Base-by-base conservation (phyloP, 2,797 vertebrate species). In the Botia almorhae region DNA sequence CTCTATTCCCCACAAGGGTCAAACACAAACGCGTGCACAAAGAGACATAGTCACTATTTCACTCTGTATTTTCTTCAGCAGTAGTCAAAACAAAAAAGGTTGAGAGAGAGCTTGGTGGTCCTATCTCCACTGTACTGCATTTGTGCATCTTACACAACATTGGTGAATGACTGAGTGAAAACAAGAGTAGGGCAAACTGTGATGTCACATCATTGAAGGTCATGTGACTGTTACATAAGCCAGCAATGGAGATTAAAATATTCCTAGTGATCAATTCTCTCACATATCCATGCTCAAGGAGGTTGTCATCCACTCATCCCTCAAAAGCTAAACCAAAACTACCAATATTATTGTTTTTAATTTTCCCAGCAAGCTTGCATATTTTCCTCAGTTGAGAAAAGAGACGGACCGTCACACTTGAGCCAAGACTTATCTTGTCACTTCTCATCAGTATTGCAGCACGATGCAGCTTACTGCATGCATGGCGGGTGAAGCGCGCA, bases 161-260 rank as follows among this genome's bases (percentile, higher is more conserved):
- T 88, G 23, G 88, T 76, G 82, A 90, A 88, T 87, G 85, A 89
- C 72, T 84, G 88, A 86, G 84, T 79, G 82, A 91, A 89, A 91
- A 93, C 90, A 90, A 93, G 88, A 88, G 91, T 88, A 87, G 93
- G 89, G 43, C 43, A 46, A 46, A 89, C 89, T 74, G 90, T 89
- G 93, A 95, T 91, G 89, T 89, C 87, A 88, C 80, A 65, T 92
- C 96, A 96, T 89, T 96, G 95, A 91, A 36, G 8, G 36, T 80
- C 78, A 80, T 36, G 70, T 81, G 50, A 83, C 83, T 82, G 93
- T 96, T 97, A 96, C 92, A 95, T 96, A 96, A 97, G 94, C 91
- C 91, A 92, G 93, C 94, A 93, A 89, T 88, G 89, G 85, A 93
- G 94, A 96, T 96, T 96, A 96, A 92, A 87, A 90, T 93, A 93